A percentile compares a stretch with the other conserved stretches of the same genome.
Conservation (phyloP, 1,140 invertebrate genomes). For the Pseudomyrmex sp. region DNA sequence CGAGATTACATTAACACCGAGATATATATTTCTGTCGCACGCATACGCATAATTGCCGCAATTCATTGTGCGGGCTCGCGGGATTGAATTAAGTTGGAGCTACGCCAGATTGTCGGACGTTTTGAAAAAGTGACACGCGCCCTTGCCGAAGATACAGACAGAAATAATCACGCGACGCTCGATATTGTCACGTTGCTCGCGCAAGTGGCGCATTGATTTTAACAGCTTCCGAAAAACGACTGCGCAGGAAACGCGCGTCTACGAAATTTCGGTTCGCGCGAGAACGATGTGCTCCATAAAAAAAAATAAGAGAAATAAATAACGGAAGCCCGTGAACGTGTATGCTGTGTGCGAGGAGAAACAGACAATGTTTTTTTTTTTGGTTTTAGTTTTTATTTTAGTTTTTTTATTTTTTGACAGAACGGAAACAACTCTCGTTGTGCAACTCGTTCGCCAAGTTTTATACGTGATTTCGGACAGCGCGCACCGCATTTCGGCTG, state of each 20-base stretch:
- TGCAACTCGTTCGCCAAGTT: neutral
- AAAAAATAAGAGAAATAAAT: conserved; percentile 53
- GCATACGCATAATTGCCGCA: neutral
- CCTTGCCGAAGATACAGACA: conserved; percentile 28
- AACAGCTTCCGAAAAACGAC: conserved; percentile 1
- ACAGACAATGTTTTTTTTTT: conserved; percentile 9
- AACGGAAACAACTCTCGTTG: neutral
- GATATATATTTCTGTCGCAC: neutral
- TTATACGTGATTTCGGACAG: conserved; percentile 1
- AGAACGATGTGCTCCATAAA: conserved; percentile 14
- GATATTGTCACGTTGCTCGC: neutral
- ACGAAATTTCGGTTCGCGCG: conserved; percentile 31
- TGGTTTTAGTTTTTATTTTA: too few species aligned
- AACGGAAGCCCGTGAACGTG: neutral
- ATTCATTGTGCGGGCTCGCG: neutral
- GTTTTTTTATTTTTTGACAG: neutral
- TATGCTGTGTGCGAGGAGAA: neutral
- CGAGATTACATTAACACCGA: neutral
- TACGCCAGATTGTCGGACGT: conserved; percentile 31
- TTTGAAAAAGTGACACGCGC: conserved; percentile 8
- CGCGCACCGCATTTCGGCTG: neutral
- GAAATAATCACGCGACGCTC: conserved; percentile 30
- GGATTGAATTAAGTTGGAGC: conserved; percentile 43
- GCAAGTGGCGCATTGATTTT: neutral
- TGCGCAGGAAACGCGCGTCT: neutral